phyloP scores from a whole-genome alignment of 2,888 invertebrate species.

The Eurytoma adleriae region DNA sequence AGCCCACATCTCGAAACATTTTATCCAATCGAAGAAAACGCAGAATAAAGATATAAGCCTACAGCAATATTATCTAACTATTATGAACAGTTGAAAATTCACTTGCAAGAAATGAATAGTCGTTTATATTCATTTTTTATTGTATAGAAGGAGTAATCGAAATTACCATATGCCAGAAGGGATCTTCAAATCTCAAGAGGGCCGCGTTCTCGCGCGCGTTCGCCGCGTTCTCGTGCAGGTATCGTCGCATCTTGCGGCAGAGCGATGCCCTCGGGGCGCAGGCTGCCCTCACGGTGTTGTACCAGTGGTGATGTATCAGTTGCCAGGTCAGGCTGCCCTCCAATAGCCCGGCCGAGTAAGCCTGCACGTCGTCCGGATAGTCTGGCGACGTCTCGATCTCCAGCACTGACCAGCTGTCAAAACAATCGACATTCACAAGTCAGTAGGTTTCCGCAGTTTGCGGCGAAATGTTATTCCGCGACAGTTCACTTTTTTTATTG shows the following conservation, averaged over 20 bases:
- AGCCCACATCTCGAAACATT: too few relatives aligned
- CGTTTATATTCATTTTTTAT: too few relatives aligned
- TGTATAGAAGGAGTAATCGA: too few relatives aligned
- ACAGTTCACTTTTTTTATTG: too few relatives aligned
- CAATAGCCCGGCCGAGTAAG: conserved; percentile 89
- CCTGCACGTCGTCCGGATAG: conserved; percentile 88
- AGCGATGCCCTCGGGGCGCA: conserved; percentile 67
- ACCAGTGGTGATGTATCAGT: conserved; percentile 87
- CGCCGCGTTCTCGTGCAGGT: conserved; percentile 81
- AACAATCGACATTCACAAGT: too few relatives aligned
- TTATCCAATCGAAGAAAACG: too few relatives aligned
- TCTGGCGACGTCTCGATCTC: conserved; percentile 87
- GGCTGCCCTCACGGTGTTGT: conserved; percentile 80
- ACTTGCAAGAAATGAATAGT: too few relatives aligned
- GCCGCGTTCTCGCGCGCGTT: conserved; percentile 81
- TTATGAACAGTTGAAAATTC: too few relatives aligned
- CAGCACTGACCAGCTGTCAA: conserved; percentile 85
- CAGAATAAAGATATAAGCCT: too few relatives aligned
- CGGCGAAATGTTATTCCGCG: too few relatives aligned
- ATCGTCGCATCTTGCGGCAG: conserved; percentile 82
- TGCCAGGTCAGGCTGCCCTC: conserved; percentile 91
- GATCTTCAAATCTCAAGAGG: conserved; percentile 77
- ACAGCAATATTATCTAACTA: too few relatives aligned
- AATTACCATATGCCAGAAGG: conserved; percentile 90
- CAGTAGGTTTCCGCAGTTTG: too few relatives aligned